Evolutionary conservation across 1,140 invertebrate genomes (phyloP), one percentile per base, ranked within the genome.

Genomic region (Ceratina australensis): DNA sequence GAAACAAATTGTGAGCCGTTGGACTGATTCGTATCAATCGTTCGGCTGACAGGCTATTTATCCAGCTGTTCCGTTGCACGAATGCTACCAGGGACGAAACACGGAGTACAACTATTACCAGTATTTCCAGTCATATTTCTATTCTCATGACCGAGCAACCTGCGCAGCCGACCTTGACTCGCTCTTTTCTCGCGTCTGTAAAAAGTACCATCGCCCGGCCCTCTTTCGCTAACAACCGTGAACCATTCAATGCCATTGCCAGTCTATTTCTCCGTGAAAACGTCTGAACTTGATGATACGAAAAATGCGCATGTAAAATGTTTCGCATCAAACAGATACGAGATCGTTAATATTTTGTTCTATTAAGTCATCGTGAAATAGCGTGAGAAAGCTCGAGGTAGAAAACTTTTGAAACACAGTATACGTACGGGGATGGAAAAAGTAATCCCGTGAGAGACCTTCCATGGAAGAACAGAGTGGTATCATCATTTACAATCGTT

Each of bases 71-170:
- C 10, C 12, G 18, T 15, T 16, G 57, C 20, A 20, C 2, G 56
- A 33, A 22, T 20, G 66, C 69, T 81, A 73, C 79, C 49, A 56
- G 71, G 33, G 73, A 56, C 63, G 42, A 42, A 22, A 77, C 79
- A 67, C 61, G 79, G 33, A 49, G 24, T n/a, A n/a, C 72, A 54
- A 61, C 28, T 33, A 72, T 52, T 49, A 61, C 66, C 52, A 28
- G 66, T 71, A 72, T 67, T 47, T 71, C 72, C 63, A 80, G 68
- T 79, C 81, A 83, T 84, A 83, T 83, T 84, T 83, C 82, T 84
- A 84, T 83, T 80, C 82, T 80, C 82, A 84, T 84, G 81, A 83
- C 72, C 81, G 72, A 80, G 69, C 82, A 84, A 84, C 82, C 82
- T 84, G 82, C 47, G 69, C 78, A 83, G 78, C 56, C 82, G 83